These are phyloP conservation scores for Druon quercuslanigerum DNA, from an alignment of 1,140 invertebrate species.

Conservation along the genomic window DNA sequence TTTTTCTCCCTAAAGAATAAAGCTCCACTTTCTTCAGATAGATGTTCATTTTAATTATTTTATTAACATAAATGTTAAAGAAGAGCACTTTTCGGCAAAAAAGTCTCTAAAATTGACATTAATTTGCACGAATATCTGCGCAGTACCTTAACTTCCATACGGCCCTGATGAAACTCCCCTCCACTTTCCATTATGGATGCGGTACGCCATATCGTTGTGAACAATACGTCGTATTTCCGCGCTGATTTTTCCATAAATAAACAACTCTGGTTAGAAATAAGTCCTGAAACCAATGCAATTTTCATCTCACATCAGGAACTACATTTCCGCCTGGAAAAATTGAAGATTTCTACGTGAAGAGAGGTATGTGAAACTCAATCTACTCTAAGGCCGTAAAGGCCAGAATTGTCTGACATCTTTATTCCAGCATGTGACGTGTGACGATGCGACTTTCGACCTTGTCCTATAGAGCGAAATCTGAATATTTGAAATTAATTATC, in stretches of 20 bases:
- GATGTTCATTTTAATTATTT: no score
- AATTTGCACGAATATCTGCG: no score
- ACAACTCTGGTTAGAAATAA: no score
- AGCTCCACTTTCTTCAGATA: no score
- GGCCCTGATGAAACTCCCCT: neutral
- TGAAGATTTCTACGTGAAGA: neutral
- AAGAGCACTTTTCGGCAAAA: no score
- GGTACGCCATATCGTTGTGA: slow-evolving; percentile 16
- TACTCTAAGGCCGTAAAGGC: slow-evolving; percentile 47
- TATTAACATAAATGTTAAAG: no score
- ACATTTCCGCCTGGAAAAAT: neutral
- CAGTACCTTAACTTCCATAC: neutral
- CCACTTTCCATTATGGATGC: neutral
- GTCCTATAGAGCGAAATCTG: slow-evolving; percentile 5
- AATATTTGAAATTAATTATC: neutral
- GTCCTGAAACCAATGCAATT: neutral
- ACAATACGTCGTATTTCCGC: neutral
- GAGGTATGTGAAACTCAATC: slow-evolving; percentile 55
- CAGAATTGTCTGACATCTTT: slow-evolving; percentile 52
- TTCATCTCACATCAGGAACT: neutral
- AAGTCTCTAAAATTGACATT: no score
- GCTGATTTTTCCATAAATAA: slow-evolving; percentile 15
- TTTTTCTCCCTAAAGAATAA: no score
- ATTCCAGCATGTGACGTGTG: slow-evolving; percentile 39
- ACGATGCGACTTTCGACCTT: slow-evolving; percentile 59